Percentiles rank a stretch among this genome's conserved stretches.
Evolutionary conservation across 2,113 vertebrate genomes (phyloP).

Genomic region (Thunnus thynnus): DNA sequence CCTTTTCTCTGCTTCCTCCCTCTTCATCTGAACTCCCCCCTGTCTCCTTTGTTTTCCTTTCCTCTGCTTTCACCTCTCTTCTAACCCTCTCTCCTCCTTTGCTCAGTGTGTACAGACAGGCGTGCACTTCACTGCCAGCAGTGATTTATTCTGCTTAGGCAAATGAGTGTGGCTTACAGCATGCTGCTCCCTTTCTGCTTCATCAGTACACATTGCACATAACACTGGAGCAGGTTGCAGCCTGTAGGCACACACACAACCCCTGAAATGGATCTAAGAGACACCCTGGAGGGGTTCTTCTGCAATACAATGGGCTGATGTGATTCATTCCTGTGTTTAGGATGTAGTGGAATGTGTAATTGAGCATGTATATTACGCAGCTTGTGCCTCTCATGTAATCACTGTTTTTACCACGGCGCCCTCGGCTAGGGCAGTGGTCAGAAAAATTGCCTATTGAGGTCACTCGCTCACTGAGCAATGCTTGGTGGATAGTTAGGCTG

Average conservation of each 20-base stretch:
- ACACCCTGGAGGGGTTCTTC: slow-evolving; percentile 68
- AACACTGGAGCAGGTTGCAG: slow-evolving; percentile 78
- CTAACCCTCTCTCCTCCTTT: slow-evolving; percentile 37
- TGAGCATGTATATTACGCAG: slow-evolving; percentile 58
- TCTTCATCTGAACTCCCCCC: slow-evolving; percentile 30
- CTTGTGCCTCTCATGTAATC: slow-evolving; percentile 45
- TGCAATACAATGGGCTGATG: slow-evolving; percentile 68
- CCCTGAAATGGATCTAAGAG: slow-evolving; percentile 80
- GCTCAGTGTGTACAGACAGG: slow-evolving; percentile 65
- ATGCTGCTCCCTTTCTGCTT: slow-evolving; percentile 74
- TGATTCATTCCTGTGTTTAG: slow-evolving; percentile 72
- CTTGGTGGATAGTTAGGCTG: neutral
- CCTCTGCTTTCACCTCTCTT: slow-evolving; percentile 22
- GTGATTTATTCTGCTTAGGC: slow-evolving; percentile 83
- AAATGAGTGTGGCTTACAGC: slow-evolving; percentile 80
- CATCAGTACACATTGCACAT: slow-evolving; percentile 80
- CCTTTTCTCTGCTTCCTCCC: slow-evolving; percentile 5
- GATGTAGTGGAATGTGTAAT: slow-evolving; percentile 69
- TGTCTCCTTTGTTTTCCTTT: slow-evolving; percentile 50
- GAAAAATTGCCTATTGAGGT: slow-evolving; percentile 16
- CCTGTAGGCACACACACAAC: slow-evolving; percentile 69
- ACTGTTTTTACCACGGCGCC: slow-evolving; percentile 38
- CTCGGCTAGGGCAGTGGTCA: neutral
- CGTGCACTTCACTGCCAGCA: slow-evolving; percentile 74
- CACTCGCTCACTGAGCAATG: slow-evolving; percentile 5